Evolutionary conservation across 2,888 invertebrate species (phyloP).

Genomic region (Tipula helvola): DNA sequence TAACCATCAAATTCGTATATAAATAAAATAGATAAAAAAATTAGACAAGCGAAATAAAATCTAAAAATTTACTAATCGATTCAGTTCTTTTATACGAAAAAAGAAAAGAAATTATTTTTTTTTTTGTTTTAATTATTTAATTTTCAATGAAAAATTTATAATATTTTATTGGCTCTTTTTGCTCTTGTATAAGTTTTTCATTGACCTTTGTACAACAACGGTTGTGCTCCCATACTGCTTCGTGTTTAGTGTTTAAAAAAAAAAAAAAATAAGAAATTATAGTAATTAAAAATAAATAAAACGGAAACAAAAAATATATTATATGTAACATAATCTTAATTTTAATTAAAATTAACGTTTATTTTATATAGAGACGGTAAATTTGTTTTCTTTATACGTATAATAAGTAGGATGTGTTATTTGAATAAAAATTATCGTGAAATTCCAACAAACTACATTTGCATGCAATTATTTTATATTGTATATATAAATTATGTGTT

Average conservation of each 20-base stretch:
- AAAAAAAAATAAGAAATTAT: background rate
- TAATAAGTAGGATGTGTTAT: background rate
- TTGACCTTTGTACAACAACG: slow-evolving; percentile 9
- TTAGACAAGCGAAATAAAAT: background rate
- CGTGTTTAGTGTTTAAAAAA: slow-evolving; percentile 13
- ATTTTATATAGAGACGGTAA: background rate
- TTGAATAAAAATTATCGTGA: background rate
- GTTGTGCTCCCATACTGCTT: slow-evolving; percentile 20
- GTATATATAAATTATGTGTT: background rate
- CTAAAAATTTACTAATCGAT: slow-evolving; percentile 15
- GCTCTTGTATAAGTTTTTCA: background rate
- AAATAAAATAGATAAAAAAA: slow-evolving; percentile 9
- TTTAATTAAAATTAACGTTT: background rate
- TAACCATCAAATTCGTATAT: background rate
- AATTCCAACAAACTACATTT: background rate
- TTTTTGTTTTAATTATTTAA: background rate
- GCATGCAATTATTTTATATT: background rate
- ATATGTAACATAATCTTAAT: background rate
- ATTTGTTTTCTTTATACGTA: background rate
- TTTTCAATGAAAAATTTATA: slow-evolving; percentile 6
- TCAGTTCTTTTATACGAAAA: slow-evolving; percentile 12
- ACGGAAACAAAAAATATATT: background rate
- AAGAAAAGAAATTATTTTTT: slow-evolving; percentile 10
- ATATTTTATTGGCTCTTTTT: background rate
- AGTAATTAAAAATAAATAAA: background rate